Percentiles rank a stretch among this genome's conserved stretches.
phyloP scores from a whole-genome alignment of 2,888 invertebrate species.

The Crossocerus cetratus region DNA sequence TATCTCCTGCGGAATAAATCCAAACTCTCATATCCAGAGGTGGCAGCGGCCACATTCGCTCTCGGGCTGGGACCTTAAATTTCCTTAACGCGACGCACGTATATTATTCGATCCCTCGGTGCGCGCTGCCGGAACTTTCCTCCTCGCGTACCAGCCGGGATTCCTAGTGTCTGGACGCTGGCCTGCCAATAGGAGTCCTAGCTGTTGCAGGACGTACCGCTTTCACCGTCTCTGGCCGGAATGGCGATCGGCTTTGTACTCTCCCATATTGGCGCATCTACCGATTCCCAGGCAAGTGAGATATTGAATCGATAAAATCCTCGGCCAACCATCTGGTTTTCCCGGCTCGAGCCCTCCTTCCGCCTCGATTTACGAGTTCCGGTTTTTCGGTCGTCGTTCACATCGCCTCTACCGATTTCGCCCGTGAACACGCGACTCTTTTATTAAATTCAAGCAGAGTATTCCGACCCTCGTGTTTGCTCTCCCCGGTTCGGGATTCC shows the following conservation, averaged over 20 bases:
- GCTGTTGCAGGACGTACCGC: too few species aligned
- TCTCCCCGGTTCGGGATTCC: not conserved
- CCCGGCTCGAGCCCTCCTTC: constrained; percentile 54
- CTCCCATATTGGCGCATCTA: constrained; percentile 34
- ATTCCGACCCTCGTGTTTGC: constrained; percentile 14
- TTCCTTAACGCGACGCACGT: constrained; percentile 68
- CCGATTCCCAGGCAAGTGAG: constrained; percentile 47
- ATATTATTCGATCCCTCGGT: constrained; percentile 60
- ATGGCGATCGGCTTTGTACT: constrained; percentile 46
- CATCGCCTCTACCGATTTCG: constrained; percentile 46
- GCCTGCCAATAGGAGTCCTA: not conserved
- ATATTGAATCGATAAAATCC: constrained; percentile 63
- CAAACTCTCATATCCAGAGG: constrained; percentile 69
- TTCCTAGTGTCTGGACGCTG: constrained; percentile 7
- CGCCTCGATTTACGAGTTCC: constrained; percentile 55
- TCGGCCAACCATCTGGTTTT: constrained; percentile 47
- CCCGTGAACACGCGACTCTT: constrained; percentile 41
- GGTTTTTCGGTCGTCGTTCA: constrained; percentile 44
- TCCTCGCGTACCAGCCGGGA: constrained; percentile 11
- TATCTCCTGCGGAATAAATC: constrained; percentile 66
- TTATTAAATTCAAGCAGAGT: constrained; percentile 43
- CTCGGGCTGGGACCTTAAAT: constrained; percentile 62
- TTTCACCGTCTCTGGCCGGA: constrained; percentile 13
- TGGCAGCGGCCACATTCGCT: constrained; percentile 38
- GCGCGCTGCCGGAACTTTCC: constrained; percentile 34